phyloP scores from a whole-genome alignment of 23 tunicate species.

The Halocynthia roretzi region DNA sequence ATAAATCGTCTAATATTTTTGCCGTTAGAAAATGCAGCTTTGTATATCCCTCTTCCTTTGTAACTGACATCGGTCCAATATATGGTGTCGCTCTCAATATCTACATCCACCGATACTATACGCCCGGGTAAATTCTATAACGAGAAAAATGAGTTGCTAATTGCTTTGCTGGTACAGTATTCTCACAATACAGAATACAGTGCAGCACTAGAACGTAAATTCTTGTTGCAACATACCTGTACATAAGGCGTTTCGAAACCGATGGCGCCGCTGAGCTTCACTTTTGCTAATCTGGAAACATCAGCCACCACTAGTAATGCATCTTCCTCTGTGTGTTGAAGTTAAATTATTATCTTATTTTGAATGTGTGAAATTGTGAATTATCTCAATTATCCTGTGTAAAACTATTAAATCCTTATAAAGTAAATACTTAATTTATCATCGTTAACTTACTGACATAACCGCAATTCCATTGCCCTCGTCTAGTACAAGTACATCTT shows the following conservation, averaged over 20 bases:
- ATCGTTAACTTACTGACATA: conserved; percentile 10
- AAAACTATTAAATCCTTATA: not conserved
- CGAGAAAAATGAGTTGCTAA: not conserved
- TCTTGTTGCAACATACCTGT: conserved; percentile 13
- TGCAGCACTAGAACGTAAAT: not conserved
- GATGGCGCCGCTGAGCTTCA: conserved; percentile 42
- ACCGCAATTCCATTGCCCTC: conserved; percentile 26
- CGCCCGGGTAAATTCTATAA: conserved; percentile 51
- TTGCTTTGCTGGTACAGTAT: not conserved
- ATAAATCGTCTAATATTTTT: conserved; percentile 35
- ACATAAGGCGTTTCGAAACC: conserved; percentile 45
- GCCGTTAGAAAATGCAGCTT: conserved; percentile 67
- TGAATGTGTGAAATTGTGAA: not conserved
- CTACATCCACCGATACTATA: conserved; percentile 74
- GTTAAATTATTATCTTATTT: not conserved
- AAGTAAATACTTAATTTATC: too few species aligned
- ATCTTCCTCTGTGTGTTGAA: conserved; percentile 53
- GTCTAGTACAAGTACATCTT: conserved; percentile 24
- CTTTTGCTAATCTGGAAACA: conserved; percentile 29
- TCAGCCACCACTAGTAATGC: conserved; percentile 64
- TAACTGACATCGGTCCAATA: conserved; percentile 82
- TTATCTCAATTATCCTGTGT: not conserved
- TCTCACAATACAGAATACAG: too few species aligned
- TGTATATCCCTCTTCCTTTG: conserved; percentile 62
- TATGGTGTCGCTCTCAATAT: conserved; percentile 44